Evolutionary conservation across 2,797 vertebrate genomes (phyloP).

Genomic region (Labroides dimidiatus): DNA sequence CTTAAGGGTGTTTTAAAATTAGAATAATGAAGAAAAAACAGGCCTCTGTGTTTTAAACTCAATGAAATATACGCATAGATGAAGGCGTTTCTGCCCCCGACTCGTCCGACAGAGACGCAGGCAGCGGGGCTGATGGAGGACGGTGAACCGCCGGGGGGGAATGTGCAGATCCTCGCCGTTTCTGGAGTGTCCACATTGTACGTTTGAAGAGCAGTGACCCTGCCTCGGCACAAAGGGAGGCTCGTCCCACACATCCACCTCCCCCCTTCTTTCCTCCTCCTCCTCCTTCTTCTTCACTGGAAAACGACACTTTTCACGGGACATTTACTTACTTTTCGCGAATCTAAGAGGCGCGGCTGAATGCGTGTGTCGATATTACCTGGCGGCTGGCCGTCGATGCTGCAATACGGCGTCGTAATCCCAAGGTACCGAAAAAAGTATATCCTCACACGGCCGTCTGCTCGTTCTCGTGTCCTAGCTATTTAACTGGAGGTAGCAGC

Average conservation of each 20-base stretch:
- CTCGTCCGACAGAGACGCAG: conserved; percentile 31
- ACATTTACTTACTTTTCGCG: conserved; percentile 80
- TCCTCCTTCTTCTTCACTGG: conserved; percentile 55
- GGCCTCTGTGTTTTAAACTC: conserved; percentile 72
- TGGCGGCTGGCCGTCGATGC: conserved; percentile 83
- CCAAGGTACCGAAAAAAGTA: conserved; percentile 74
- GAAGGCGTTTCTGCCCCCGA: conserved; percentile 58
- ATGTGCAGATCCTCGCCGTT: conserved; percentile 55
- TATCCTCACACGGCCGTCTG: conserved; percentile 77
- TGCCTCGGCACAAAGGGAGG: conserved; percentile 84
- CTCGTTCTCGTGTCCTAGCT: conserved; percentile 83
- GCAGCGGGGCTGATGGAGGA: conserved; percentile 49
- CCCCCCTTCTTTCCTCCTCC: conserved; percentile 26
- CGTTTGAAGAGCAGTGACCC: conserved; percentile 71
- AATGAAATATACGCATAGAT: conserved; percentile 46
- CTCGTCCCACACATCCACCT: conserved; percentile 80
- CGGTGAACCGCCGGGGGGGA: conserved; percentile 33
- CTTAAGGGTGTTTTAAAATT: conserved; percentile 37
- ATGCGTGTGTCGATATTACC: conserved; percentile 72
- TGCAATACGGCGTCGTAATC: conserved; percentile 78
- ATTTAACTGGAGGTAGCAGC: conserved; percentile 81
- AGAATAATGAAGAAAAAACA: conserved; percentile 2
- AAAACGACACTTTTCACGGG: conserved; percentile 83
- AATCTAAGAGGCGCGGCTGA: conserved; percentile 41
- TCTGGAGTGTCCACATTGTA: conserved; percentile 73